These are phyloP conservation scores for Pseudomyrmex concolor DNA, from an alignment of 1,140 invertebrate species.

Conservation along the genomic window DNA sequence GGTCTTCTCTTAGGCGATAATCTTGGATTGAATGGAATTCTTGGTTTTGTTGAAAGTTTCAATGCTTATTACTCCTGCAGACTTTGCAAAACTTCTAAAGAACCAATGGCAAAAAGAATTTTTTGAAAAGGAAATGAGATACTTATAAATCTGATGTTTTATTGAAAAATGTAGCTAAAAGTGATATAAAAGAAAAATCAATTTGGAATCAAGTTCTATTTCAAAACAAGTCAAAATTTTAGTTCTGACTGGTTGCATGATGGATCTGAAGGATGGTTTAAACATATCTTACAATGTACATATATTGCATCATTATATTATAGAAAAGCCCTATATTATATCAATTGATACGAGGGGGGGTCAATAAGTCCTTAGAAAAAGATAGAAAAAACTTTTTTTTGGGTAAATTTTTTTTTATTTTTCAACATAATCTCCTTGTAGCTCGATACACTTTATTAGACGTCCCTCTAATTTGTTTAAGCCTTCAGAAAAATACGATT, in stretches of 20 bases:
- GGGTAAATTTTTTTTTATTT: no score
- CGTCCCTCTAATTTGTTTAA: no score
- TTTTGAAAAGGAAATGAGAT: constrained; percentile 12
- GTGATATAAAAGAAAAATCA: constrained; percentile 22
- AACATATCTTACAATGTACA: constrained; percentile 9
- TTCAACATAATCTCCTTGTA: no score
- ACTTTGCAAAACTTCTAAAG: constrained; percentile 23
- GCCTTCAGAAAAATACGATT: no score
- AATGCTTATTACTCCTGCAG: constrained; percentile 14
- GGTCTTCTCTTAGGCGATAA: constrained; percentile 3
- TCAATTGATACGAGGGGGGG: no score
- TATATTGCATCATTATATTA: constrained; percentile 11
- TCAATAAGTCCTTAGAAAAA: no score
- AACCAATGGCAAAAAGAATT: constrained; percentile 10
- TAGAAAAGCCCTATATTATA: neutral
- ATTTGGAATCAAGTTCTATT: constrained; percentile 17
- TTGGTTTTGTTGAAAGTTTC: constrained; percentile 22
- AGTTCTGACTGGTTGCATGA: constrained; percentile 13
- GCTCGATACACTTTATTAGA: no score
- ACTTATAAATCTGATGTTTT: constrained; percentile 25
- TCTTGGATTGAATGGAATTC: constrained; percentile 28
- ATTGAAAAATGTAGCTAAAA: constrained; percentile 7
- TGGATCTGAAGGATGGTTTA: constrained; percentile 23
- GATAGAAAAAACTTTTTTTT: no score
- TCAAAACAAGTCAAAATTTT: constrained; percentile 23